Conservation (phyloP, 2,888 invertebrate genomes). For the Arge pagana region DNA sequence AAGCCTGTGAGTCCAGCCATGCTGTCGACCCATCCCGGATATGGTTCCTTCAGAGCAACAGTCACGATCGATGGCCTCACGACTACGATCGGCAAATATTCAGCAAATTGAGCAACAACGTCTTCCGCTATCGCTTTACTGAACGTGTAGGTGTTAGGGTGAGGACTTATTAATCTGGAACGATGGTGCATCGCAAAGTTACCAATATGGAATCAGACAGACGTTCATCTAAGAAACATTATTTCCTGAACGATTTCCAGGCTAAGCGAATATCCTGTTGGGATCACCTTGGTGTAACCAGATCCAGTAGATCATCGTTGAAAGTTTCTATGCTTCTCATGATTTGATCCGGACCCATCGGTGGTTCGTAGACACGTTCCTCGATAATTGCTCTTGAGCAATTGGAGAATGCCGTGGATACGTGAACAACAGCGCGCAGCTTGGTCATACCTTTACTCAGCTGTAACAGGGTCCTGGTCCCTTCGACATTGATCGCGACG, state of each 20-base stretch:
- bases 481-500: slow-evolving; percentile 84
- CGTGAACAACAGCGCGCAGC: slow-evolving; percentile 53
- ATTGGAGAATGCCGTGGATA: slow-evolving; percentile 15
- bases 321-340: slow-evolving; percentile 75
- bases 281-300: slow-evolving; percentile 63
- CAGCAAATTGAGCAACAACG: slow-evolving; percentile 73
- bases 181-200: background rate
- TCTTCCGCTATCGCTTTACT: slow-evolving; percentile 87
- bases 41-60: slow-evolving; percentile 77
- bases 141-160: slow-evolving; percentile 88
- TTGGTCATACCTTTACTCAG: slow-evolving; percentile 74
- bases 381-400: slow-evolving; percentile 62
- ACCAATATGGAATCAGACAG: background rate
- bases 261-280: slow-evolving; percentile 58
- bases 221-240: background rate
- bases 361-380: slow-evolving; percentile 81
- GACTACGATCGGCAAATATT: slow-evolving; percentile 73
- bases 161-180: slow-evolving; percentile 63
- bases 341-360: slow-evolving; percentile 70
- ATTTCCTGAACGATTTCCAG: background rate
- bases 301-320: slow-evolving; percentile 66
- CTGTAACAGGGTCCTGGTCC: slow-evolving; percentile 80
- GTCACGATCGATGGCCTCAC: slow-evolving; percentile 81
- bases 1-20: slow-evolving; percentile 83
- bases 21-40: slow-evolving; percentile 87